phyloP scores from a whole-genome alignment of 2,888 invertebrate genomes.

The Melikaiella ostensackeni region DNA sequence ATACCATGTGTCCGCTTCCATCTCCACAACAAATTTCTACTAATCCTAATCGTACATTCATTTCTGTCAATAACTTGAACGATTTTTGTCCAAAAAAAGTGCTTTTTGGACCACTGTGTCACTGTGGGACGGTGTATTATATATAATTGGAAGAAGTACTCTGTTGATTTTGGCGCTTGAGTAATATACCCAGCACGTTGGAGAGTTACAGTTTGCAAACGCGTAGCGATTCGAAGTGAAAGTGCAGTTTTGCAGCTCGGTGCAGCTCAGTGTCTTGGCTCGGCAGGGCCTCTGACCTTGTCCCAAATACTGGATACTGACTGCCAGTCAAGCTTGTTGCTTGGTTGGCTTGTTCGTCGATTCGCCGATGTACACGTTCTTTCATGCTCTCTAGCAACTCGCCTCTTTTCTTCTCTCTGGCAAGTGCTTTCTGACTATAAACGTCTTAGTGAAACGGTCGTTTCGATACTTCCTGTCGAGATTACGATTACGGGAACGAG shows the following conservation, averaged over 20 bases:
- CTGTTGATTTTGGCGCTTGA: constrained; percentile 31
- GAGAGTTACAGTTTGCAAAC: constrained; percentile 50
- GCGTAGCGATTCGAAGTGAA: constrained; percentile 67
- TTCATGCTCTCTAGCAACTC: constrained; percentile 37
- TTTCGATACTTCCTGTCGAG: constrained; percentile 54
- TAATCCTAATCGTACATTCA: too few relatives aligned
- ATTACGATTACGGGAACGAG: constrained; percentile 53
- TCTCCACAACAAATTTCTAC: too few relatives aligned
- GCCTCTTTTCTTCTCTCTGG: constrained; percentile 42
- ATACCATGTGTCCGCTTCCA: too few relatives aligned
- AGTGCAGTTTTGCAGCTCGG: constrained; percentile 69
- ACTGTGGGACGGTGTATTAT: too few relatives aligned
- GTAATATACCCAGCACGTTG: constrained; percentile 46
- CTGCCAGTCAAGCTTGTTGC: constrained; percentile 61
- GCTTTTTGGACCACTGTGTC: too few relatives aligned
- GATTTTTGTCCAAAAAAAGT: too few relatives aligned
- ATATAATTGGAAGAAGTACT: not conserved
- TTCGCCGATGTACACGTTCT: constrained; percentile 49
- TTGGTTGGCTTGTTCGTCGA: constrained; percentile 59
- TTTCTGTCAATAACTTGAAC: too few relatives aligned
- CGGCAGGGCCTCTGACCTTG: constrained; percentile 77
- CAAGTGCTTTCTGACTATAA: constrained; percentile 49
- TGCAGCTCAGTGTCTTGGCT: constrained; percentile 65
- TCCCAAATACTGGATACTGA: constrained; percentile 75
- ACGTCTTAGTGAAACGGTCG: constrained; percentile 52